phyloP scores from a whole-genome alignment of 2,797 vertebrate species.

The Tapera naevia region DNA sequence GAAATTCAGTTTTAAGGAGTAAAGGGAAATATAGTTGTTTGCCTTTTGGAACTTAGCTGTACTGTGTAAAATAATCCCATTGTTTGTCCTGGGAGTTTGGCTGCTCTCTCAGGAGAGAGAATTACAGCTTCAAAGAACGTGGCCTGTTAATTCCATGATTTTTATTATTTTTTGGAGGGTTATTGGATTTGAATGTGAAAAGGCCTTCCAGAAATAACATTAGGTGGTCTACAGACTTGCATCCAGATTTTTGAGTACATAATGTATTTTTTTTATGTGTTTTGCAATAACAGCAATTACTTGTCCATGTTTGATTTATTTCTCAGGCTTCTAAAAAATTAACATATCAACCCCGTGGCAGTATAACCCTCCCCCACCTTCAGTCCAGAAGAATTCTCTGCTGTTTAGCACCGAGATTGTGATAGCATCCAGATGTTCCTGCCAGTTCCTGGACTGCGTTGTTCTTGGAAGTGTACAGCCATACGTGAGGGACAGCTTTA shows the following conservation, averaged over 20 bases:
- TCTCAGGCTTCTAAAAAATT: not conserved
- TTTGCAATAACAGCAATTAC: not conserved
- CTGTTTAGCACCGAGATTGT: not conserved
- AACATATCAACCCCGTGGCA: too few species aligned
- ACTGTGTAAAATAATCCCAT: conserved; percentile 63
- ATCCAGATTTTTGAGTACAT: not conserved
- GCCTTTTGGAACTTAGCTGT: conserved; percentile 73
- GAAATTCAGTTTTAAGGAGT: not conserved
- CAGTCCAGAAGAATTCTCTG: not conserved
- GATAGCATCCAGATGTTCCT: not conserved
- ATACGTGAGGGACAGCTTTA: not conserved
- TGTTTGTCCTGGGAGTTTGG: not conserved
- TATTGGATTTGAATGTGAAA: not conserved
- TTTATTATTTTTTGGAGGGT: not conserved
- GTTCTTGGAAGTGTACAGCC: not conserved
- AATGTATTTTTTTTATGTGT: not conserved
- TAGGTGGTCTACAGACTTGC: not conserved
- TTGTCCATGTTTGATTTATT: not conserved
- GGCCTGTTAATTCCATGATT: not conserved
- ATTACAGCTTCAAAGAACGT: not conserved
- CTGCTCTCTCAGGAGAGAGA: not conserved
- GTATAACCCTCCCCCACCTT: not conserved
- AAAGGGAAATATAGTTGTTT: not conserved
- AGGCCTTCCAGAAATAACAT: not conserved
- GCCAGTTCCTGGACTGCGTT: not conserved